phyloP scores from a whole-genome alignment of 2,113 vertebrate genomes.

The Nyctibius bracteatus region DNA sequence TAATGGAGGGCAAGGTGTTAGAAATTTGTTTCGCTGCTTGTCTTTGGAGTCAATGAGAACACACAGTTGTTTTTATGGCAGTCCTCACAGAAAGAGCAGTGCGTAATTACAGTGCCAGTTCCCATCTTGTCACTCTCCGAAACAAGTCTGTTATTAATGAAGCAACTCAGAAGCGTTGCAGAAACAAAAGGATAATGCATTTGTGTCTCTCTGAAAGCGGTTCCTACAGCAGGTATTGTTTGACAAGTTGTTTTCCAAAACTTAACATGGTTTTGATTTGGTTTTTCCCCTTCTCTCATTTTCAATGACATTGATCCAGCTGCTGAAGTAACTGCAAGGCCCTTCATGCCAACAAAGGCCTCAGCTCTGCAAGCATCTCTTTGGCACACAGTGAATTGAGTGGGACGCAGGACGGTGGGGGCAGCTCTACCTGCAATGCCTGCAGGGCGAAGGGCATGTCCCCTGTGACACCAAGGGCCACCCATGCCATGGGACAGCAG shows the following conservation, averaged over 20 bases:
- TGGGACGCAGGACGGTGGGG: too few species aligned
- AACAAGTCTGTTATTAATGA: not conserved
- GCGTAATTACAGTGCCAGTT: not conserved
- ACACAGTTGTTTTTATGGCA: not conserved
- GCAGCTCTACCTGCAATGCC: not conserved
- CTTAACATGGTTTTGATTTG: not conserved
- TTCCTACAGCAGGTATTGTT: not conserved
- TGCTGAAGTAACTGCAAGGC: not conserved
- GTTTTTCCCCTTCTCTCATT: not conserved
- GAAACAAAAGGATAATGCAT: not conserved
- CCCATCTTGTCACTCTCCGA: not conserved
- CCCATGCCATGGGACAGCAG: accelerated
- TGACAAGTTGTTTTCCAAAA: not conserved
- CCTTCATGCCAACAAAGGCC: not conserved
- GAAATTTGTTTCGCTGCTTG: not conserved
- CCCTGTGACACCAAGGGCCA: not conserved
- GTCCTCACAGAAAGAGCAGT: not conserved
- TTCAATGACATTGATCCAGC: not conserved
- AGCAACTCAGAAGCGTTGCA: not conserved
- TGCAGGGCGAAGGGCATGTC: accelerated
- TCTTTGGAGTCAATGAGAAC: slow-evolving; percentile 4
- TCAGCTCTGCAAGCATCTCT: not conserved
- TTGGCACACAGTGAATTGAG: accelerated
- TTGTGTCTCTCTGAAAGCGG: not conserved
- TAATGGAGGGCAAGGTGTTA: slow-evolving; percentile 1